Conservation (phyloP, 2,888 invertebrate species). For the Diplazon laetatorius region DNA sequence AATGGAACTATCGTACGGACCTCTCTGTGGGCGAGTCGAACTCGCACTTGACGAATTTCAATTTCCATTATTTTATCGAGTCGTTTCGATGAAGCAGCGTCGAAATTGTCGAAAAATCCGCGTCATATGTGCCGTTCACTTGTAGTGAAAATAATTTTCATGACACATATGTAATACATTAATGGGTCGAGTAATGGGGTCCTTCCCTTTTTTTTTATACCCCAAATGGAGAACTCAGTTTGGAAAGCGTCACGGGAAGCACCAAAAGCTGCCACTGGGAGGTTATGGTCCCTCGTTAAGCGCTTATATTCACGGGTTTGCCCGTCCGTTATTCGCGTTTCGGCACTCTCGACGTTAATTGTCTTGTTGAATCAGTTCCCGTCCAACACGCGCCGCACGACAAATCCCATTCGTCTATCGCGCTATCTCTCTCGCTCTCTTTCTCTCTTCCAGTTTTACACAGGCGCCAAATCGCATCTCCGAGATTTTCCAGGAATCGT, state of each 20-base stretch:
- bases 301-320: slow-evolving; percentile 46
- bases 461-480: neutral
- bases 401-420: slow-evolving; percentile 31
- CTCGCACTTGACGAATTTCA: too few relatives aligned
- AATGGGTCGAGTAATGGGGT: too few relatives aligned
- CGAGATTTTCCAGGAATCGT: slow-evolving; percentile 8
- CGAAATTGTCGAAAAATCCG: too few relatives aligned
- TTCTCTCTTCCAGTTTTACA: neutral
- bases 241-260: slow-evolving; percentile 54
- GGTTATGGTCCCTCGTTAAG: slow-evolving; percentile 62
- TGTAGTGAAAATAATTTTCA: neutral
- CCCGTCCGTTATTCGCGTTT: slow-evolving; percentile 50
- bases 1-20: too few relatives aligned
- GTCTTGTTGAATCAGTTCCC: slow-evolving; percentile 65
- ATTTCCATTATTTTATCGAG: too few relatives aligned
- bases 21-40: too few relatives aligned
- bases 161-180: too few relatives aligned
- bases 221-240: slow-evolving; percentile 52
- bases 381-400: slow-evolving; percentile 43
- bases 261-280: slow-evolving; percentile 44
- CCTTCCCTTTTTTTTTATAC: neutral
- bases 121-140: neutral
- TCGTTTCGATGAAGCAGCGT: too few relatives aligned
- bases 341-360: slow-evolving; percentile 60
- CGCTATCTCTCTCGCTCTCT: slow-evolving; percentile 2